Evolutionary conservation across 1,140 invertebrate species (phyloP), one percentile per base, ranked within the genome.

Genomic region (Cephus cinctus): DNA sequence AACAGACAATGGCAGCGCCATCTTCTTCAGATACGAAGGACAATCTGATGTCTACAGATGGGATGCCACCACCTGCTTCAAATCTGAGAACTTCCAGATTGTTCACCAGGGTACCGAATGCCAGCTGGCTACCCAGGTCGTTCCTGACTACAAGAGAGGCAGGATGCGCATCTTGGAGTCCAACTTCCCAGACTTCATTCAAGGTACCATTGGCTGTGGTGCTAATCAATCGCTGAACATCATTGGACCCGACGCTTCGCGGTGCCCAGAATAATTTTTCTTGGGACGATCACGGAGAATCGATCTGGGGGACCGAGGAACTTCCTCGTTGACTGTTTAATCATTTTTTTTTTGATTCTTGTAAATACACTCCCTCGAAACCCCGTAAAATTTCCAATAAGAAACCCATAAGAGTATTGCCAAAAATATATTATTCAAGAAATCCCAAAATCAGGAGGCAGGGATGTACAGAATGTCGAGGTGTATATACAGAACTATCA

Each of bases 131-230:
- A 84, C 81, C 4, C 80, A 83, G 16, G 79, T 81, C 0, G 56
- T 80, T 5, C 73, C 81, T 2, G 83, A 83, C 55, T 75, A 77
- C 51, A 79, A 75, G 20, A 66, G 75, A 2, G 71, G 69, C n/a
- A 69, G 71, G 36, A 81, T 85, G 76, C 65, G 83, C 5, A 71
- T 83, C 2, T 59, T 86, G 27, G 80, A 84, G 55, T 81, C 80
- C 38, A 84, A 85, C 59, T 84, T 85, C 59, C 80, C 76, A 0
- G 82, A 84, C 67, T 86, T 73, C 55, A 77, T 84, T 59, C 75
- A 80, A 39, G 79, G 78, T 41, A 81, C 76, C 6, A 78, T 83
- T 11, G 83, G 83, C 9, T 83, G 81, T 53, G 82, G 81, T 3
- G 76, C 76, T 20, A 69, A 77, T 9, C 81, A 83, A 50, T 73